phyloP scores from a whole-genome alignment of 1,140 invertebrate species.

The Anadara kagoshimensis region DNA sequence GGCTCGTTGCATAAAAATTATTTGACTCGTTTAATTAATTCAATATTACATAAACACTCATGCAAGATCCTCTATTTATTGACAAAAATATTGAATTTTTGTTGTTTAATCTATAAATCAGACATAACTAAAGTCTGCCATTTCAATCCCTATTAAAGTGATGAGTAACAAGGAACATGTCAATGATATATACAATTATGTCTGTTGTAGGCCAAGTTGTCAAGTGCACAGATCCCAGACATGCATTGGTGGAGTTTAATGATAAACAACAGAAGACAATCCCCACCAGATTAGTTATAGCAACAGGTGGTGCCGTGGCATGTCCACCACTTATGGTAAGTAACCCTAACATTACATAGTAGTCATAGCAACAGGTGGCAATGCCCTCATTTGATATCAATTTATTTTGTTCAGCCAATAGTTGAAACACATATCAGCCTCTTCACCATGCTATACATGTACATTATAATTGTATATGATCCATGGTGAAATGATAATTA shows the following conservation, averaged over 20 bases:
- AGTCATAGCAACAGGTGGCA: too few relatives aligned
- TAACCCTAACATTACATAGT: too few relatives aligned
- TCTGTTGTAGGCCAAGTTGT: constrained; percentile 45
- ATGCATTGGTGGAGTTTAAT: constrained; percentile 51
- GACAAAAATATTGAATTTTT: background rate
- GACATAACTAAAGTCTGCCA: background rate
- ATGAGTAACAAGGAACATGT: background rate
- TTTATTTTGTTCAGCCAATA: too few relatives aligned
- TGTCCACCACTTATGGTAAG: constrained; percentile 57
- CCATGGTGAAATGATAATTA: too few relatives aligned
- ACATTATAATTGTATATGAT: too few relatives aligned
- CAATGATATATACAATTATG: background rate
- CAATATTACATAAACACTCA: too few relatives aligned
- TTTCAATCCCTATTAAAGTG: background rate
- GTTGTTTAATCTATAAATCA: background rate
- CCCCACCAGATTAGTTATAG: constrained; percentile 56
- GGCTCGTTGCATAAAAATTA: too few relatives aligned
- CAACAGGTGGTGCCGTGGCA: constrained; percentile 57
- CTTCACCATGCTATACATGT: too few relatives aligned
- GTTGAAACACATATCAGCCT: too few relatives aligned
- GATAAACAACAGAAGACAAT: constrained; percentile 45
- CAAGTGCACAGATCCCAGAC: constrained; percentile 50
- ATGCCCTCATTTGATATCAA: too few relatives aligned
- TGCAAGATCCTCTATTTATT: too few relatives aligned
- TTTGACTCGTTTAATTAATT: background rate